These are phyloP conservation scores for Platypus cylindrus DNA, from an alignment of 2,888 invertebrate genomes.

Conservation along the genomic window DNA sequence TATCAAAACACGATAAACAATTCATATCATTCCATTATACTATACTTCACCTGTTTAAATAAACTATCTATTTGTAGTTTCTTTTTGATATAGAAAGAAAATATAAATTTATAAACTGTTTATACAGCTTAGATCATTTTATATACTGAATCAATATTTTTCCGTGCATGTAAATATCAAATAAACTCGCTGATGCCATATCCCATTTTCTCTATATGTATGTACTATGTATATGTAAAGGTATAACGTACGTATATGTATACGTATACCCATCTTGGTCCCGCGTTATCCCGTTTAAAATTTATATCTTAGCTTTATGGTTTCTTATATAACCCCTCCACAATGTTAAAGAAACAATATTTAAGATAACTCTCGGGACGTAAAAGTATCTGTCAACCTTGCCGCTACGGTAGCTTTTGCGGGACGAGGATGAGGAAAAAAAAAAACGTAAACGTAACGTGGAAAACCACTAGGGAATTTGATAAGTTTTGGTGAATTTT, in stretches of 20 bases:
- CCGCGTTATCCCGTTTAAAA: constrained; percentile 6
- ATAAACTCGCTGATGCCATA: constrained; percentile 5
- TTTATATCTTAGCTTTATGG: constrained; percentile 11
- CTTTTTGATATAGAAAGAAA: too few relatives aligned
- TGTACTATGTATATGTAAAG: too few relatives aligned
- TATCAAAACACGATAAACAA: too few relatives aligned
- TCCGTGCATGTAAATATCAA: constrained; percentile 9
- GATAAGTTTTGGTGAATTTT: constrained; percentile 10
- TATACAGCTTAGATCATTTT: constrained; percentile 2
- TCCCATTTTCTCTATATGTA: neutral
- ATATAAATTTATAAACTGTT: neutral
- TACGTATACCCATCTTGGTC: neutral
- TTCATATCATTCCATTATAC: too few relatives aligned
- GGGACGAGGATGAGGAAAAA: constrained; percentile 1
- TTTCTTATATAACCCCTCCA: constrained; percentile 9
- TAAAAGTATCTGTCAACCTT: constrained; percentile 8
- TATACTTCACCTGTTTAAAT: too few relatives aligned
- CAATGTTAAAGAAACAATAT: constrained; percentile 13
- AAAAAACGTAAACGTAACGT: neutral
- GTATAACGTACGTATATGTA: too few relatives aligned
- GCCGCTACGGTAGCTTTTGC: neutral
- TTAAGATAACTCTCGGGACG: constrained; percentile 12
- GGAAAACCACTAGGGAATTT: constrained; percentile 7
- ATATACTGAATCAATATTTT: constrained; percentile 9
- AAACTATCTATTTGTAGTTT: too few relatives aligned